A percentile compares a stretch with the other conserved stretches of the same genome.
Evolutionary conservation across 2,113 vertebrate species (phyloP).

Genomic region (Notechis scutatus): DNA sequence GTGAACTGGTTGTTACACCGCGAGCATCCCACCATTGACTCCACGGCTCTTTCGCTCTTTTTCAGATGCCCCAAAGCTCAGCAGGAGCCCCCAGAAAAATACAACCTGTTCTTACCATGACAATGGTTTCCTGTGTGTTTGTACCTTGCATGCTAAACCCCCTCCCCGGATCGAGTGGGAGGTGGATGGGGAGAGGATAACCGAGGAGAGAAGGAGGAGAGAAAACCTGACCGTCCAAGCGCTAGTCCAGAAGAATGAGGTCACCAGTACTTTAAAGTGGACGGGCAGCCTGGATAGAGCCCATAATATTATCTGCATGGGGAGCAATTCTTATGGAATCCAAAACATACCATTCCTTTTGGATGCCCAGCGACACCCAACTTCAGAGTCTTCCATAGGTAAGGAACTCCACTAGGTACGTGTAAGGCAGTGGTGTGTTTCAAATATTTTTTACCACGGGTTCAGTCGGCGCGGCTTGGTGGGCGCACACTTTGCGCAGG

Average conservation of each 20-base stretch:
- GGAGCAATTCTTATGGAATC: background rate
- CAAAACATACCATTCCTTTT: background rate
- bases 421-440: background rate
- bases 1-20: too few relatives aligned
- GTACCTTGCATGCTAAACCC: background rate
- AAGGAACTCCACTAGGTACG: background rate
- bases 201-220: background rate
- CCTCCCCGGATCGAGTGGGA: background rate
- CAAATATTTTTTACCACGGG: too few relatives aligned
- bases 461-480: too few relatives aligned
- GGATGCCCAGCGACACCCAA: background rate
- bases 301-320: background rate
- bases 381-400: background rate
- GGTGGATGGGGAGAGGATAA: background rate
- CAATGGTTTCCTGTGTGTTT: background rate
- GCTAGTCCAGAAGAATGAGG: background rate
- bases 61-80: constrained; percentile 5
- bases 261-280: constrained; percentile 2
- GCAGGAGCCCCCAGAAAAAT: background rate
- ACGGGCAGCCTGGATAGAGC: background rate
- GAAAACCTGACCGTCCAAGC: background rate
- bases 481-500: too few relatives aligned
- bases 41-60: background rate
- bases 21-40: too few relatives aligned
- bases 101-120: background rate